Conservation (phyloP, 2,113 vertebrate species). For the Prionailurus viverrinus region DNA sequence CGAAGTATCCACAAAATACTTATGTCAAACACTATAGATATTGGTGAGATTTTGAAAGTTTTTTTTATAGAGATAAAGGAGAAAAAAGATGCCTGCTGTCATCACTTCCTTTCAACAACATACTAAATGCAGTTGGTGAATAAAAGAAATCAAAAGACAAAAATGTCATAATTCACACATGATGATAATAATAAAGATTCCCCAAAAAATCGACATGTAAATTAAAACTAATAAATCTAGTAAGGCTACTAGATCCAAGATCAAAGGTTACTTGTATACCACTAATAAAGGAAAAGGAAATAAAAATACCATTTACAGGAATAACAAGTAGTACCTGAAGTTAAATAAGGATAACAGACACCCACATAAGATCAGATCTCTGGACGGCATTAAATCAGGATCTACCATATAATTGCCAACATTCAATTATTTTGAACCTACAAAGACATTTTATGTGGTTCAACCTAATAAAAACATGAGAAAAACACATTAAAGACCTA, state of each 20-base stretch:
- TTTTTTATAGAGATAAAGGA: not conserved
- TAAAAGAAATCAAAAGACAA: slow-evolving; percentile 18
- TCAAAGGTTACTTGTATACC: not conserved
- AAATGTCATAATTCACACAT: not conserved
- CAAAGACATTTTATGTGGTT: not conserved
- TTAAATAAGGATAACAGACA: not conserved
- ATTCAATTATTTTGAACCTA: not conserved
- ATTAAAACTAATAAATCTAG: slow-evolving; percentile 44
- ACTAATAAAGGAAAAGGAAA: slow-evolving; percentile 12
- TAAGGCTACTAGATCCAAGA: not conserved
- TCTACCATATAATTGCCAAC: not conserved
- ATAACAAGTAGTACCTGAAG: not conserved
- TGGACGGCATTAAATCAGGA: not conserved
- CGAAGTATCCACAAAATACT: slow-evolving; percentile 13
- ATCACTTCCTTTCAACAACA: not conserved
- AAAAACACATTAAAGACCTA: not conserved
- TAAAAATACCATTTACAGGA: not conserved
- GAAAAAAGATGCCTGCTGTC: not conserved
- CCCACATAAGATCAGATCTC: not conserved
- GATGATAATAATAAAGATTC: not conserved
- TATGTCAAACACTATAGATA: not conserved
- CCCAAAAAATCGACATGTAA: not conserved
- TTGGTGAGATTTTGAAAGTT: not conserved
- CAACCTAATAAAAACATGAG: not conserved
- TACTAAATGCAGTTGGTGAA: not conserved